Percentiles rank a stretch among this genome's conserved stretches.
These are phyloP conservation scores for Lordiphosa mommai DNA, from an alignment of 1,140 invertebrate species.

Conservation along the genomic window DNA sequence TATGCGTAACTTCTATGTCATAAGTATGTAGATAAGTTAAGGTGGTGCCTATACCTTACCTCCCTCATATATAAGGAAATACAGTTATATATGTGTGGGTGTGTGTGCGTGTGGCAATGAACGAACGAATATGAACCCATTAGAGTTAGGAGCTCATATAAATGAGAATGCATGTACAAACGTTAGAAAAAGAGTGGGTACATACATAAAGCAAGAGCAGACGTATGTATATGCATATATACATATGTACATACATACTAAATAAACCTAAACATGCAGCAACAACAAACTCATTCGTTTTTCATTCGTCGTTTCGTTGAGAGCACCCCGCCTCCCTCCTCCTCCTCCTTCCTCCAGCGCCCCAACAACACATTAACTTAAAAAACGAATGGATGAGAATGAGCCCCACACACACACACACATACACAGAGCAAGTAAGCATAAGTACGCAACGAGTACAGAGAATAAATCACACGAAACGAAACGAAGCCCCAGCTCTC, in stretches of 20 bases:
- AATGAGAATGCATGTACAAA: not conserved
- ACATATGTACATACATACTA: slow-evolving; percentile 47
- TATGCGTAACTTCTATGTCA: slow-evolving; percentile 44
- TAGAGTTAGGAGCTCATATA: too few relatives aligned
- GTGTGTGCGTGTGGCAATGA: slow-evolving; percentile 2
- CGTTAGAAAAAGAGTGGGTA: not conserved
- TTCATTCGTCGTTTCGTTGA: slow-evolving; percentile 67
- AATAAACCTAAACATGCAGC: slow-evolving; percentile 72
- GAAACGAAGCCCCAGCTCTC: slow-evolving; percentile 33
- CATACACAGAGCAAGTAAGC: slow-evolving; percentile 51
- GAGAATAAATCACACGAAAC: slow-evolving; percentile 75
- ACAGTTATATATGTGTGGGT: slow-evolving; percentile 2
- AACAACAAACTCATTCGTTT: slow-evolving; percentile 71
- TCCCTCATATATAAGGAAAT: slow-evolving; percentile 23
- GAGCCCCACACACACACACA: slow-evolving; percentile 44
- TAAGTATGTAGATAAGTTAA: slow-evolving; percentile 1
- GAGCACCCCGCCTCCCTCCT: slow-evolving; percentile 1
- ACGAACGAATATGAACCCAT: too few relatives aligned
- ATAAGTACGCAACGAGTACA: slow-evolving; percentile 74
- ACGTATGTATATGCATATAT: slow-evolving; percentile 1
- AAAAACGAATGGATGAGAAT: slow-evolving; percentile 75
- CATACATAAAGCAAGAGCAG: not conserved
- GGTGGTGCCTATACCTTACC: slow-evolving; percentile 12
- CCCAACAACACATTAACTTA: slow-evolving; percentile 62
- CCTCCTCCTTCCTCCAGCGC: not conserved